Conservation (phyloP, 2,888 invertebrate species). For the Drosophila parthenogenetica region DNA sequence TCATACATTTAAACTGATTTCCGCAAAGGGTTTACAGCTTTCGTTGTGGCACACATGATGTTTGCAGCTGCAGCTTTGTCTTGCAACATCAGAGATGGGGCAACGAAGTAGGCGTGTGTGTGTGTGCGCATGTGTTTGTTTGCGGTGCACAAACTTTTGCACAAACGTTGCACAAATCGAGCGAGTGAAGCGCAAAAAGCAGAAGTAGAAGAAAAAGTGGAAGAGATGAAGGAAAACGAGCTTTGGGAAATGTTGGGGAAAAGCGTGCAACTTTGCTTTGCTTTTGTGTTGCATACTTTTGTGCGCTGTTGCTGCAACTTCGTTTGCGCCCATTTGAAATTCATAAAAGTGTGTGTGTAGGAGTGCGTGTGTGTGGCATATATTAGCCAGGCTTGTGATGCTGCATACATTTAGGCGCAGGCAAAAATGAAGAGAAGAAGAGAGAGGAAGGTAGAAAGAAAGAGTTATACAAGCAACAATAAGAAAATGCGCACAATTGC, state of each 20-base stretch:
- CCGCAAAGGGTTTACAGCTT: conserved; percentile 42
- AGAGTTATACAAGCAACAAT: conserved; percentile 11
- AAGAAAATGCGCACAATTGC: conserved; percentile 73
- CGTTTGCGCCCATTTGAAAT: conserved; percentile 75
- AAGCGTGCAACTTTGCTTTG: conserved; percentile 57
- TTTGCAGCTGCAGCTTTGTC: conserved; percentile 34
- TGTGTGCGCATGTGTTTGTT: conserved; percentile 23
- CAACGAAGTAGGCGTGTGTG: neutral
- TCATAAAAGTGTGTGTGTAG: conserved; percentile 57
- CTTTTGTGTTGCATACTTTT: conserved; percentile 66
- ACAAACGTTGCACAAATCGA: conserved; percentile 58
- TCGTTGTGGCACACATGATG: conserved; percentile 32
- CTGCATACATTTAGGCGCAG: conserved; percentile 67
- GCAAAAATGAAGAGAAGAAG: neutral
- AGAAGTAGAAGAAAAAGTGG: conserved; percentile 23
- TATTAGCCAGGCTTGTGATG: conserved; percentile 68
- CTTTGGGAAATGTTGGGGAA: conserved; percentile 31
- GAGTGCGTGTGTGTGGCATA: conserved; percentile 50
- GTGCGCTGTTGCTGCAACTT: conserved; percentile 58
- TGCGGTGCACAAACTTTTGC: conserved; percentile 55
- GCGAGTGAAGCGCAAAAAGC: conserved; percentile 43
- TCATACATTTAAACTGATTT: neutral
- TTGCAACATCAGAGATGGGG: conserved; percentile 1
- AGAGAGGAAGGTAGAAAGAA: neutral
- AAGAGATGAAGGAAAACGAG: conserved; percentile 15